Evolutionary conservation across 2,797 vertebrate species (phyloP), one percentile per base, ranked within the genome.

Genomic region (Distichodus sexfasciatus): DNA sequence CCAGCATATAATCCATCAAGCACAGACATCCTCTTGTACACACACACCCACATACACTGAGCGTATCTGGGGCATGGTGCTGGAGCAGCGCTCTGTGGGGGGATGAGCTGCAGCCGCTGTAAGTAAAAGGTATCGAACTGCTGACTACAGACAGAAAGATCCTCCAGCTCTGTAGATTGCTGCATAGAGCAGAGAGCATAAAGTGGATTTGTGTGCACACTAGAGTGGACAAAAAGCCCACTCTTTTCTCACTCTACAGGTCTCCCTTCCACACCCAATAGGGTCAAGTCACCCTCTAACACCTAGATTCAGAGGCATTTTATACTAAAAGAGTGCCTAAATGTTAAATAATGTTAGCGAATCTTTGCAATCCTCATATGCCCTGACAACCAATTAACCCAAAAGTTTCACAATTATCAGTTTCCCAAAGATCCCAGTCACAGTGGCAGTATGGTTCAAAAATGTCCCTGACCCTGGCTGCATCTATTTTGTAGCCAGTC

Each of bases 101-200:
- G 57, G 75, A 75, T 66, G 76, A 40, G 63, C 84, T 82, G 79
- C 86, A 87, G 77, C 78, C 78, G 79, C 85, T 87, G 84, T 84
- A 87, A 90, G 87, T 89, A 86, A 88, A 89, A 87, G 79, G 83
- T 87, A 89, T 86, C 77, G 87, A 89, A 84, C 87, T 87, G 88
- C 87, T 88, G 86, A 88, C 85, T 86, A 63, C 84, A 84, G 83
- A 73, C 81, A 79, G 81, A 88, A 86, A 87, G 77, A 88, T 88
- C 86, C 85, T 73, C 74, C 82, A 88, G 86, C 83, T 83, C 84
- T 85, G 64, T 35, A 59, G 54, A 61, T 65, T 76, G 64, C 61
- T 61, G 44, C 41, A 70, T 28, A 68, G 58, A 55, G 46, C 58
- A 28, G 40, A 44, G 53, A 43, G 26, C 36, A 26, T 17, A 29